Evolutionary conservation across 1,140 invertebrate species (phyloP).

Genomic region (Campoletis sonorensis): DNA sequence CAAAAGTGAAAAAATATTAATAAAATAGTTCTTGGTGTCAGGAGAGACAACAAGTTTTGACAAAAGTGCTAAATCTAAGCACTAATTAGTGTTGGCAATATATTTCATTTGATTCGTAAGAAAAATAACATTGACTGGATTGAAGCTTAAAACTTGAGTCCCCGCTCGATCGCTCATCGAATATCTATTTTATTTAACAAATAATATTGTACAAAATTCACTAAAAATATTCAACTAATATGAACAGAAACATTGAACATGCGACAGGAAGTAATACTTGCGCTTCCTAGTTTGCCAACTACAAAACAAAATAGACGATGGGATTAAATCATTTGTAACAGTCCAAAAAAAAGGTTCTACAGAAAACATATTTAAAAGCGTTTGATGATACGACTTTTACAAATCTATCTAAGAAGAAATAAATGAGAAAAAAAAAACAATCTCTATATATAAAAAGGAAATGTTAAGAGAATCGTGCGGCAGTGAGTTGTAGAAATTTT

Average conservation of each 20-base stretch:
- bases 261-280: slow-evolving; percentile 53
- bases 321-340: slow-evolving; percentile 37
- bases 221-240: slow-evolving; percentile 27
- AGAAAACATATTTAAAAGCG: not conserved
- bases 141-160: too few species aligned
- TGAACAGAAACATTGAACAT: slow-evolving; percentile 34
- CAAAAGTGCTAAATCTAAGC: not conserved
- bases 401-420: not conserved
- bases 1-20: slow-evolving; percentile 61
- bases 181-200: not conserved
- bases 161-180: not conserved
- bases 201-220: slow-evolving; percentile 7
- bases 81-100: not conserved
- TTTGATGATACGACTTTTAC: not conserved
- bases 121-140: too few species aligned
- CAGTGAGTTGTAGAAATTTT: slow-evolving; percentile 36
- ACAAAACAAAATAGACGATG: slow-evolving; percentile 45
- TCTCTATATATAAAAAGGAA: not conserved
- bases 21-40: not conserved
- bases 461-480: slow-evolving; percentile 12
- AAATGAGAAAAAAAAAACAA: not conserved
- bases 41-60: not conserved
- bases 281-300: slow-evolving; percentile 54
- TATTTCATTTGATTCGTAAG: not conserved
- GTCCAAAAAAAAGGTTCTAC: not conserved